Evolutionary conservation across 2,113 vertebrate genomes (phyloP), one percentile per base, ranked within the genome.

Genomic region (Ammodytes dubius): DNA sequence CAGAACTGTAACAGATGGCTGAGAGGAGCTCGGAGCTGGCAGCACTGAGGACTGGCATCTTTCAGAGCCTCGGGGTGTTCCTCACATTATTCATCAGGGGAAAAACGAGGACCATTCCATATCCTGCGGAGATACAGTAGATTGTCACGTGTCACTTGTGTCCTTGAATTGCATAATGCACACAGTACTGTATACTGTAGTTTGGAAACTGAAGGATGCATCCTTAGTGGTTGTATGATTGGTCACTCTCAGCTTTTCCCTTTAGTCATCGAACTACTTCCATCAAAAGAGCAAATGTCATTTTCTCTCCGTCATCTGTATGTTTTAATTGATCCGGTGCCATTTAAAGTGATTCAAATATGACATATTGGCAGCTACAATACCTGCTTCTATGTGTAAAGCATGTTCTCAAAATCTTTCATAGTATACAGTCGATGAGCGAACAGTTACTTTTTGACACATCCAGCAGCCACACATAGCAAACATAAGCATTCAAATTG

Each of bases 1-100:
- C 69, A n/a, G 85, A 82, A 61, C 56, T 45, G 68, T 4, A 43
- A 54, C 90, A 92, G 91, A 92, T 92, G 92, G 91, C 60, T 7
- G 52, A 70, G 63, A 74, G 79, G 63, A 74, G 79, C 77, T 87
- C 8, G 47, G 68, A 46, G 77, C 75, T 77, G 81, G 81, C 81
- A 79, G 53, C 17, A 3, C 1, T 42, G 37, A 63, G 19, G 47
- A 59, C 49, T 64, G 72, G 43, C 74, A 81, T 79, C 72, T 83
- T 80, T 84, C 72, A 60, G 45, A 73, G 88, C 85, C 72, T 72
- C 59, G 0, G 60, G 78, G 74, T 75, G 56, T 89, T 85, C 65
- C 78, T 65, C 64, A 14, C n/a, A 83, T 13, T 49, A 40, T 15
- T 59, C 46, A 59, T 8, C 27, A 42, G 56, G 17, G 71, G 39